These are phyloP conservation scores for Cantharis flavilabris DNA, from an alignment of 2,888 invertebrate species.

Conservation along the genomic window DNA sequence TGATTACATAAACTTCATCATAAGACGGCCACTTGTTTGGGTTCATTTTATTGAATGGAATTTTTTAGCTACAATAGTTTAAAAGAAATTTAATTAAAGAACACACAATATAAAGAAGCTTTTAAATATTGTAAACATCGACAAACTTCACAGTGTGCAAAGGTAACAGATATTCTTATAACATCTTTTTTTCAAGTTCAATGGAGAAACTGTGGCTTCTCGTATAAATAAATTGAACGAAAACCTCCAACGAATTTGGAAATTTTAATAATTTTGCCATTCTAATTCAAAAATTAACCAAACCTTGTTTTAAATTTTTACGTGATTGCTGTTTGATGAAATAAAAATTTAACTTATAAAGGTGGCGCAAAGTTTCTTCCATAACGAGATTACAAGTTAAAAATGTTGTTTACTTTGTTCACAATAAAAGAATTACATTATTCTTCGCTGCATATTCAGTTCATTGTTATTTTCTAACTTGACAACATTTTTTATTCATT, in stretches of 20 bases:
- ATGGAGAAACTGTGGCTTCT: background rate
- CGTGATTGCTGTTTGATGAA: background rate
- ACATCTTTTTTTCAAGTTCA: background rate
- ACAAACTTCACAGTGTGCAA: background rate
- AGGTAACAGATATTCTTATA: background rate
- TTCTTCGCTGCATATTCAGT: background rate
- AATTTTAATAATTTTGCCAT: background rate
- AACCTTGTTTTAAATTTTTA: background rate
- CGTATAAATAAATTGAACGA: background rate
- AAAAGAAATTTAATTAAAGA: background rate
- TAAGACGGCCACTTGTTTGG: conserved; percentile 14
- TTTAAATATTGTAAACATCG: background rate
- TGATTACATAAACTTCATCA: conserved; percentile 5
- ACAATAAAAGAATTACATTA: background rate
- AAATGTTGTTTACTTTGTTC: background rate
- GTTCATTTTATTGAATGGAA: conserved; percentile 21
- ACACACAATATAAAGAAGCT: background rate
- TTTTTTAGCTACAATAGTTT: background rate
- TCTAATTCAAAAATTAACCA: background rate
- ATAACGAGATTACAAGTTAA: background rate
- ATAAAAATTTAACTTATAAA: background rate
- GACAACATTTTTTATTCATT: background rate
- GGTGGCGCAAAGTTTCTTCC: background rate
- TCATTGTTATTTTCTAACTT: background rate
- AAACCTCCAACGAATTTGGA: background rate